Percentiles rank a stretch among this genome's conserved stretches.
Conservation (phyloP, 2,113 vertebrate species). For the Saguinus imperator region DNA sequence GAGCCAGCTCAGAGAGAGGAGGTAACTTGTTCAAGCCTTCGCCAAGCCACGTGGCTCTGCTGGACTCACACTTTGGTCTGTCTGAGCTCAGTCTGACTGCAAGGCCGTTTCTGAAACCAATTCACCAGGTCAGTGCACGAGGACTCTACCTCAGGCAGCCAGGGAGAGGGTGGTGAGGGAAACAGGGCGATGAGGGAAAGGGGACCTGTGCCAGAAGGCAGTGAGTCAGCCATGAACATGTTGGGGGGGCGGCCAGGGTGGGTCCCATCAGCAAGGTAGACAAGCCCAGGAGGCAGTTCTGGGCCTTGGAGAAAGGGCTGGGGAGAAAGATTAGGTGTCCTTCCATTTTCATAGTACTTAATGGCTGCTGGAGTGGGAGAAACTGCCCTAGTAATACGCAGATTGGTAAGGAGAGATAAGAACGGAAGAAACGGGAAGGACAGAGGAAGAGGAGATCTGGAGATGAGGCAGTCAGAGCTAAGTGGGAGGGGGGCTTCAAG, state of each 20-base stretch:
- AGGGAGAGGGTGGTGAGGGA: no score
- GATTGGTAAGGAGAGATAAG: fast-evolving
- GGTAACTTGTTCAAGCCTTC: neutral
- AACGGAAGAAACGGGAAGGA: no score
- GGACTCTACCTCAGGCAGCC: neutral
- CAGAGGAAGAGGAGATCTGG: neutral
- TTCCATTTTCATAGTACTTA: neutral
- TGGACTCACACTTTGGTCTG: neutral
- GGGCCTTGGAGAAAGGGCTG: neutral
- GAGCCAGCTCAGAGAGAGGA: neutral
- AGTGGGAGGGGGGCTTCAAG: neutral
- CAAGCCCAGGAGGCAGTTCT: neutral
- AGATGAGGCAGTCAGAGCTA: neutral
- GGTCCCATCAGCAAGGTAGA: neutral
- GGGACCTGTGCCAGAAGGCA: neutral
- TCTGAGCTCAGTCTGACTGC: neutral
- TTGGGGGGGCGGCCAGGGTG: no score
- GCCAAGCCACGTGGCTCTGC: fast-evolving
- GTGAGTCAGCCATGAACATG: neutral
- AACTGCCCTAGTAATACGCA: no score
- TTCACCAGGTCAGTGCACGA: neutral
- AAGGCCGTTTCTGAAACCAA: neutral
- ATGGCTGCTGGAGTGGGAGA: fast-evolving
- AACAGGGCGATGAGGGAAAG: fast-evolving
- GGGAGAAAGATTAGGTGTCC: fast-evolving